Evolutionary conservation across 2,888 invertebrate species (phyloP), one percentile per base, ranked within the genome.

Genomic region (Orthosia cruda): DNA sequence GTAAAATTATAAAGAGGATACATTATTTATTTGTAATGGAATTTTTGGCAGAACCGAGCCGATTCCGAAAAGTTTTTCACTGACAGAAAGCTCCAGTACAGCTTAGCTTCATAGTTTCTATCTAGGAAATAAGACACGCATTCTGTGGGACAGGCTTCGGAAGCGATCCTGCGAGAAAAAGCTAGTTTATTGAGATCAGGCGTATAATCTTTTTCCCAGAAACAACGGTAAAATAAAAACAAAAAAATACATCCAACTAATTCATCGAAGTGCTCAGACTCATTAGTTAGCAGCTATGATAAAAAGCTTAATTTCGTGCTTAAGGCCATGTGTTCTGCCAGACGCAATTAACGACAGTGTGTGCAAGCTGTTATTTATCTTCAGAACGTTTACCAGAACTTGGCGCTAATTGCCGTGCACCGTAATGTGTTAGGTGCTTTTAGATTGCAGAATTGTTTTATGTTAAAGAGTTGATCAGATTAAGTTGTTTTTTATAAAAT

Each of bases 261-360:
- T 70, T 66, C 20, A 50, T 23, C 13, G 61, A 68, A 81, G 50
- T 45, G 74, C 59, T 61, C 45, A 66, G 45, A 50, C 49, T 80
- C 67, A 74, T 81, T 80, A 80, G 54, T 55, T 71, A 69, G 55
- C 62, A 65, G 74, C 65, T 62, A 61, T 64, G 69, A 84, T 81
- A 81, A 83, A 82, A 84, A 63, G 20, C 54, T 66, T n/a, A 71
- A 84, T 81, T 81, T 68, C 49, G 18, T 70, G 50, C 63, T 84
- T 66, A 81, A 62, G 15, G 23, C 72, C 64, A 81, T 61, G 62
- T 77, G 82, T 71, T 81, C 69, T 66, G 73, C 68, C 68, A 80
- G 81, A 75, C 61, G 70, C 69, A 83, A 85, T 83, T 83, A 83
- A 84, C 75, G 75, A 71, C 82, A 85, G 57, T 45, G 62, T 70